Base-by-base conservation (phyloP, 2,888 invertebrate genomes). In the Andrena bicolor region DNA sequence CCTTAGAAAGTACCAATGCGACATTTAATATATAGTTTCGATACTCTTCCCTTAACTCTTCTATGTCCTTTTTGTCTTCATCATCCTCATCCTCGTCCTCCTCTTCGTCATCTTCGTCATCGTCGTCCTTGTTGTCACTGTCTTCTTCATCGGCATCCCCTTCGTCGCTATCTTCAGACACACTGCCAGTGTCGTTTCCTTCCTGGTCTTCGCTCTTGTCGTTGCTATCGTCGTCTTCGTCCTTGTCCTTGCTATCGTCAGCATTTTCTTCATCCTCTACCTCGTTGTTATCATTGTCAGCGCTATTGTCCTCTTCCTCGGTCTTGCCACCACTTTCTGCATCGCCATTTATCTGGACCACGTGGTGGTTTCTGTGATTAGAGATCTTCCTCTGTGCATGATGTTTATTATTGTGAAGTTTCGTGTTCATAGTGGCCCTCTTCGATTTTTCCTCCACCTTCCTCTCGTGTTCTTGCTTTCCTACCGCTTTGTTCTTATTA, bases 1-100 rank as follows among this genome's bases (percentile, higher is more conserved):
- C 79, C 13, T 86, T 63, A 2, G 85, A 76, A 32, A 91, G 83
- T 20, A 63, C 51, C 1, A 53, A 2, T 5, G 83, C 87, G 20
- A 88, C 80, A 20, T 69, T 70, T 1, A 73, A 23, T 8, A 91
- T 77, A 0, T 89, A 75, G 16, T 69, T 10, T 1, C 48, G 49
- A 49, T 90, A 90, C 0, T 6, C 20, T 5, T 71, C 41, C 51
- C 6, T 63, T 13, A 7, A n/a, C 1, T 20, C 5, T 5, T 70
- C 28, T 0, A 8, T 1, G 53, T 5, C 7, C 6, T 13, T 48
- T 13, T 63, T 48, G 0, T 61, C 48, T 0, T 70, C 48, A 0
- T 64, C 2, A 1, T 49, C 63, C 7, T 63, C 63, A 1, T 61
- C 48, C 0, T 69, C 48, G 7, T 2, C 7, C 0, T 56, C 49